Conservation (phyloP, 2,888 invertebrate genomes). For the Villa cingulata region DNA sequence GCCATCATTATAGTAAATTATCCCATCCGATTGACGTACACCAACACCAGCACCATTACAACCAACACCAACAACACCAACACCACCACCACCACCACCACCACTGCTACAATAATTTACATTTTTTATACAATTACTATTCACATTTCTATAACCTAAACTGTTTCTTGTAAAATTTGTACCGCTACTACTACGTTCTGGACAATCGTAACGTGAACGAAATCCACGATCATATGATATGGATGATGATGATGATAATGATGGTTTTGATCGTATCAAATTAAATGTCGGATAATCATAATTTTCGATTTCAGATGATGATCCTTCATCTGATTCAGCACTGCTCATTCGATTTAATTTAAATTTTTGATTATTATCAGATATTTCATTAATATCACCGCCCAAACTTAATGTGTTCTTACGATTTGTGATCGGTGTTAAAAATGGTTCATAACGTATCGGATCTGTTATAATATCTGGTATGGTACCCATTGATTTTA, state of each 20-base stretch:
- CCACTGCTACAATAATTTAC: too few species aligned
- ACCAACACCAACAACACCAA: neutral
- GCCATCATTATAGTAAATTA: conserved; percentile 14
- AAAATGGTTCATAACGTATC: conserved; percentile 31
- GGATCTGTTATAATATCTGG: conserved; percentile 33
- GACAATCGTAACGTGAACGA: neutral
- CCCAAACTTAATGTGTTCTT: conserved; percentile 18
- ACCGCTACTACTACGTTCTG: neutral
- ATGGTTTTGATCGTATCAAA: too few species aligned
- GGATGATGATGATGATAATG: too few species aligned
- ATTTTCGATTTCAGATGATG: neutral
- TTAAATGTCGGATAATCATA: neutral
- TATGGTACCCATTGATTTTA: conserved; percentile 36
- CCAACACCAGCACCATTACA: conserved; percentile 7
- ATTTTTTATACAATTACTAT: too few species aligned
- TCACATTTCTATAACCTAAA: too few species aligned
- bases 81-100: neutral
- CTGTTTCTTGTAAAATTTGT: too few species aligned
- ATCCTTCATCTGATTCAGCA: neutral
- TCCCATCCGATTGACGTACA: conserved; percentile 24
- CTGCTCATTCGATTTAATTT: neutral
- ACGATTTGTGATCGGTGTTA: conserved; percentile 32
- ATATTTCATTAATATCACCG: neutral
- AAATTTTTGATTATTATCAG: neutral
- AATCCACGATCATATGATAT: neutral